phyloP scores from a whole-genome alignment of 2,888 invertebrate species.

The Dione vanillae region DNA sequence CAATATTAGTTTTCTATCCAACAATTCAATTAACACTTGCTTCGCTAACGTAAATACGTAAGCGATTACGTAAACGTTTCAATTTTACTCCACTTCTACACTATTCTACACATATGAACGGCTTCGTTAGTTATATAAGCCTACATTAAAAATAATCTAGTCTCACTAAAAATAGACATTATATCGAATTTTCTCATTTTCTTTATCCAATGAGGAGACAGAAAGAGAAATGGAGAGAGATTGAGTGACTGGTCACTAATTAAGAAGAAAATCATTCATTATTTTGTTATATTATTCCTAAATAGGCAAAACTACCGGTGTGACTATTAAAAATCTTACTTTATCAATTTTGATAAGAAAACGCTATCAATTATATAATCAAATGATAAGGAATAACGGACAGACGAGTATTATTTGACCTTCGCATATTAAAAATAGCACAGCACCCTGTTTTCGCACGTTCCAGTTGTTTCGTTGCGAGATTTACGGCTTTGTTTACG shows the following conservation, averaged over 20 bases:
- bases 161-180: too few species aligned
- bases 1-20: background rate
- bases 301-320: too few species aligned
- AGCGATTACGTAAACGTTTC: constrained; percentile 10
- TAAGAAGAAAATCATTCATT: background rate
- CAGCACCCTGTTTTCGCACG: background rate
- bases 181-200: too few species aligned
- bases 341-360: constrained; percentile 11
- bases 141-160: background rate
- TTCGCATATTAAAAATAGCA: constrained; percentile 16
- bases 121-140: constrained; percentile 9
- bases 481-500: constrained; percentile 20
- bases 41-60: background rate
- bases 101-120: constrained; percentile 1
- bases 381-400: background rate
- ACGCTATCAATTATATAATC: constrained; percentile 4
- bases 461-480: background rate
- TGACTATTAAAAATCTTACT: background rate
- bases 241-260: too few species aligned
- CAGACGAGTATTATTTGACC: background rate
- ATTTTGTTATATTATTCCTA: background rate
- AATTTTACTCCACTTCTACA: constrained; percentile 7
- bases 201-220: too few species aligned
- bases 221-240: too few species aligned
- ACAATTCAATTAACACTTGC: constrained; percentile 1